These are phyloP conservation scores for Pelochelys cantorii DNA, from an alignment of 2,797 vertebrate species.

Conservation along the genomic window DNA sequence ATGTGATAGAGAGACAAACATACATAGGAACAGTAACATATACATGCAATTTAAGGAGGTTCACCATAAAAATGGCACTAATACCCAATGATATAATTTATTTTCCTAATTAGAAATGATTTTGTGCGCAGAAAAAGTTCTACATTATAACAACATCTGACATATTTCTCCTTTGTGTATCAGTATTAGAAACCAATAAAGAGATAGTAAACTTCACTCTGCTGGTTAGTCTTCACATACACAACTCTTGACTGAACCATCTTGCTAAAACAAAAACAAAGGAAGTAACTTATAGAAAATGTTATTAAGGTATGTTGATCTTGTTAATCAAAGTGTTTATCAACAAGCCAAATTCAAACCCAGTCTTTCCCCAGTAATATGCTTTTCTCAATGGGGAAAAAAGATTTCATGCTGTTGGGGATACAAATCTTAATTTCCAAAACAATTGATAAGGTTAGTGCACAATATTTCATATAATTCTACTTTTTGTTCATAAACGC, in stretches of 20 bases:
- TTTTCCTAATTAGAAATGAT: slow-evolving; percentile 29
- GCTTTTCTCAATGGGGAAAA: slow-evolving; percentile 51
- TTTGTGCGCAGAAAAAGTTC: slow-evolving; percentile 42
- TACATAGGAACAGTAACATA: slow-evolving; percentile 93
- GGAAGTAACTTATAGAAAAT: slow-evolving; percentile 40
- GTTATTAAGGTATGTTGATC: slow-evolving; percentile 40
- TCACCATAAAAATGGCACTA: slow-evolving; percentile 74
- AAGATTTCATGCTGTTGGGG: slow-evolving; percentile 63
- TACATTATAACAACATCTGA: slow-evolving; percentile 32
- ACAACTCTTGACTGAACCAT: slow-evolving; percentile 69
- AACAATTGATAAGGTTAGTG: slow-evolving; percentile 41
- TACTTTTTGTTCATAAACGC: slow-evolving; percentile 23
- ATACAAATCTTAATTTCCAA: slow-evolving; percentile 58
- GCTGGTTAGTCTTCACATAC: slow-evolving; percentile 68
- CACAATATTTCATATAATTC: slow-evolving; percentile 24
- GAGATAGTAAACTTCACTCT: slow-evolving; percentile 57
- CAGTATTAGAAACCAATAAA: slow-evolving; percentile 59
- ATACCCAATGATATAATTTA: slow-evolving; percentile 39
- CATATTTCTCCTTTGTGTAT: neutral
- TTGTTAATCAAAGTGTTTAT: slow-evolving; percentile 64
- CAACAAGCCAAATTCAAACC: slow-evolving; percentile 51
- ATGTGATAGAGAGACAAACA: slow-evolving; percentile 99
- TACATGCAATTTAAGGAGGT: slow-evolving; percentile 91
- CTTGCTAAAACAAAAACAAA: slow-evolving; percentile 70
- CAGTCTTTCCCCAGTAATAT: slow-evolving; percentile 48